Percentiles rank a stretch among this genome's conserved stretches.
These are phyloP conservation scores for Apostichopus californicus DNA, from an alignment of 35 echinoderm and acorn worm genomes.

Conservation along the genomic window DNA sequence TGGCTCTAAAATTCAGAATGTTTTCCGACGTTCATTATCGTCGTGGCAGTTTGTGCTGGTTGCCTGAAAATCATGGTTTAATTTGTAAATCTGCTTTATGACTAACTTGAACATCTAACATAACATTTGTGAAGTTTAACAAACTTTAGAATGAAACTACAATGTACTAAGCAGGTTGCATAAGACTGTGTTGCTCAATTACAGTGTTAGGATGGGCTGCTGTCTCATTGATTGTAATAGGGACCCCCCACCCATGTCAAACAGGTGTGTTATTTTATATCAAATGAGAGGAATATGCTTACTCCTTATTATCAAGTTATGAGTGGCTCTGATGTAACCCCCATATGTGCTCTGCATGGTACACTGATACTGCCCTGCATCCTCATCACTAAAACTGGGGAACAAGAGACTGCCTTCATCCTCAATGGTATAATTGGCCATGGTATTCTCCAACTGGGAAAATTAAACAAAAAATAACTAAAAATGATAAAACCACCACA, in stretches of 20 bases:
- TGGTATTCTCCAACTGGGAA: not conserved
- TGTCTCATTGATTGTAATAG: not conserved
- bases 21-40: no score
- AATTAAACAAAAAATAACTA: not conserved
- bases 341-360: slow-evolving; percentile 19
- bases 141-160: no score
- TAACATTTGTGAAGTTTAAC: no score
- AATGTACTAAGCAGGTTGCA: not conserved
- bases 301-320: not conserved
- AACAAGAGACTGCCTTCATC: not conserved
- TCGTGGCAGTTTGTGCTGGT: no score
- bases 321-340: not conserved
- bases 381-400: not conserved
- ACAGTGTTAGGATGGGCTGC: not conserved
- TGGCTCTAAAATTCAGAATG: no score
- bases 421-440: not conserved
- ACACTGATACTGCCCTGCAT: slow-evolving; percentile 7
- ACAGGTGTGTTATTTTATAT: no score
- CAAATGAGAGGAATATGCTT: not conserved
- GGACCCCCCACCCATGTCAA: no score
- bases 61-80: no score
- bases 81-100: no score
- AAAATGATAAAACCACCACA: not conserved
- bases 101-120: no score
- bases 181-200: not conserved